These are phyloP conservation scores for Gallinago undulata DNA, from an alignment of 2,113 vertebrate species.

Conservation along the genomic window DNA sequence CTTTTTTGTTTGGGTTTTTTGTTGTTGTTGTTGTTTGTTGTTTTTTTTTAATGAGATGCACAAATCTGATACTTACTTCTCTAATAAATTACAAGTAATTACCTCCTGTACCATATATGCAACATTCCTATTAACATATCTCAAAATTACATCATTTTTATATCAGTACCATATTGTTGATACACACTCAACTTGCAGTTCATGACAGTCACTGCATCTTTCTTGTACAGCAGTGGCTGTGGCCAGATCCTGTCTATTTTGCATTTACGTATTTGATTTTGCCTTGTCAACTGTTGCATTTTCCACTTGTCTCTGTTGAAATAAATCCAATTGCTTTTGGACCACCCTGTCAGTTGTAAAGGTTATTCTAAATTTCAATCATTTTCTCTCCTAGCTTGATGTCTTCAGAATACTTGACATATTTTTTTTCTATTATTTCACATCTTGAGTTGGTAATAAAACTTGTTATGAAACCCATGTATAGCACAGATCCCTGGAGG, in stretches of 20 bases:
- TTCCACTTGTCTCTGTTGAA: background rate
- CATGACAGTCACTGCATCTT: background rate
- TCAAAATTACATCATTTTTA: background rate
- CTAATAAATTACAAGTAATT: background rate
- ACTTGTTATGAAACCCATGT: background rate
- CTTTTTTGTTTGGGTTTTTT: background rate
- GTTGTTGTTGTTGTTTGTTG: background rate
- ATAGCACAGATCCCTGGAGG: background rate
- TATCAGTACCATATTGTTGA: background rate
- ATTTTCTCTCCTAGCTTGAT: background rate
- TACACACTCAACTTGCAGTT: background rate
- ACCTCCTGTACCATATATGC: background rate
- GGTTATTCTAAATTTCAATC: background rate
- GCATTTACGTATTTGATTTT: background rate
- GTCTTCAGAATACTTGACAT: background rate
- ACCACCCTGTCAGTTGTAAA: background rate
- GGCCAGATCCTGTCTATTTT: background rate
- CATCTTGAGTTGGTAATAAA: background rate
- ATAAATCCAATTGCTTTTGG: slow-evolving; percentile 12
- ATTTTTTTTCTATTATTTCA: background rate
- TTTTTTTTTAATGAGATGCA: background rate
- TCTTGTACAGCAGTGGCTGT: background rate
- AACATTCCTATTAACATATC: background rate
- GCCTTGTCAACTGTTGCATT: background rate
- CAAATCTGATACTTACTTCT: background rate